phyloP scores from a whole-genome alignment of 1,140 invertebrate species.

The Nasonia longicornis region DNA sequence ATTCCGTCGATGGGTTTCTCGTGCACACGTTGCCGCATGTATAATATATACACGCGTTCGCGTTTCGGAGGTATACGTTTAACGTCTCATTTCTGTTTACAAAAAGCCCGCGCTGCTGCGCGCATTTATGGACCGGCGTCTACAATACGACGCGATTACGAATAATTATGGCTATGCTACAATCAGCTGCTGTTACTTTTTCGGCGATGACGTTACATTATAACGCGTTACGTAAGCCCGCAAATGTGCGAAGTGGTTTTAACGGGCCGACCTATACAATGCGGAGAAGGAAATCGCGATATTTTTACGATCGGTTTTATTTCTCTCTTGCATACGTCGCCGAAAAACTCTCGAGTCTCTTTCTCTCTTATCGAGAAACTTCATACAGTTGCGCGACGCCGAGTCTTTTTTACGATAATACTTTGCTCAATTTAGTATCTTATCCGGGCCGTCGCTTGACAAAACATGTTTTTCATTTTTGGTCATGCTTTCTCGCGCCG shows the following conservation, averaged over 20 bases:
- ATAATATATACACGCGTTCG: background rate
- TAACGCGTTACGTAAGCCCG: background rate
- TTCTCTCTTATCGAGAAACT: constrained; percentile 17
- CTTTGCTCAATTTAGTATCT: constrained; percentile 24
- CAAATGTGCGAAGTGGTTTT: background rate
- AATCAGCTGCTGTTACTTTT: constrained; percentile 2
- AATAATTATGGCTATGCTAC: background rate
- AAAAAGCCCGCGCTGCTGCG: background rate
- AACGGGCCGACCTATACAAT: background rate
- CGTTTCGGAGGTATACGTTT: background rate
- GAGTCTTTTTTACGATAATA: constrained; percentile 23
- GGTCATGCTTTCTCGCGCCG: background rate
- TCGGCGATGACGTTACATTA: background rate
- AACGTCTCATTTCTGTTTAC: background rate
- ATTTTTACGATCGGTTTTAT: constrained; percentile 16
- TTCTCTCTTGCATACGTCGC: background rate
- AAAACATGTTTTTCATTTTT: constrained; percentile 33
- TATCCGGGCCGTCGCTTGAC: constrained; percentile 8
- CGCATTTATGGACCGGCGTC: background rate
- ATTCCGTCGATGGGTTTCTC: background rate
- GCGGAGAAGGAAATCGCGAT: background rate
- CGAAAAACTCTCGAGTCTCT: background rate
- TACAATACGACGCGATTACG: constrained; percentile 1
- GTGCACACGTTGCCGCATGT: background rate
- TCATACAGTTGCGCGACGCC: background rate